Evolutionary conservation across 2,888 invertebrate genomes (phyloP).

Genomic region (Aleiodes alternator): DNA sequence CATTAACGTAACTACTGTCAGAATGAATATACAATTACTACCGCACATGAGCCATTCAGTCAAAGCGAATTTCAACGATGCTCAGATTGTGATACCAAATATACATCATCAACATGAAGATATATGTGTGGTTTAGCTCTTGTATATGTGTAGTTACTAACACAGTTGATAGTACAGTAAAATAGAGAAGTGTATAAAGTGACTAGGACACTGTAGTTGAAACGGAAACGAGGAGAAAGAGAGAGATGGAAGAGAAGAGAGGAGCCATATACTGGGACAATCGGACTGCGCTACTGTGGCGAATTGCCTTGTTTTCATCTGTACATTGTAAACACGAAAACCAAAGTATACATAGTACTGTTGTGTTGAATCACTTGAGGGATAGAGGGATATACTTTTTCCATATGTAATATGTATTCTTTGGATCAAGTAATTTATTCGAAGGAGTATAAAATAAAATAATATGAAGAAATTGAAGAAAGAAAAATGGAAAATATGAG

Average conservation of each 20-base stretch:
- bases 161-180: not conserved
- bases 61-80: too few relatives aligned
- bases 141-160: too few relatives aligned
- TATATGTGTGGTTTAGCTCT: too few relatives aligned
- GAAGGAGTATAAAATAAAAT: not conserved
- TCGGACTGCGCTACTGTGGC: slow-evolving; percentile 46
- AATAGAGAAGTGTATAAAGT: not conserved
- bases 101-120: too few relatives aligned
- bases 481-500: not conserved
- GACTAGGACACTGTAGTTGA: slow-evolving; percentile 7
- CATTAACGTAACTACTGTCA: too few relatives aligned
- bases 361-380: not conserved
- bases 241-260: not conserved
- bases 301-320: slow-evolving; percentile 57
- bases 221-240: slow-evolving; percentile 7
- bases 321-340: slow-evolving; percentile 54
- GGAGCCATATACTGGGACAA: slow-evolving; percentile 32
- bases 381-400: too few relatives aligned
- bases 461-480: too few relatives aligned
- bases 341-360: not conserved
- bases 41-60: too few relatives aligned
- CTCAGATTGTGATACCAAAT: too few relatives aligned
- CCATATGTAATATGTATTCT: not conserved
- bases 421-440: slow-evolving; percentile 1
- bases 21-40: too few relatives aligned